phyloP scores from a whole-genome alignment of 64 coral and sea anemone species.

The Acropora tenuis region DNA sequence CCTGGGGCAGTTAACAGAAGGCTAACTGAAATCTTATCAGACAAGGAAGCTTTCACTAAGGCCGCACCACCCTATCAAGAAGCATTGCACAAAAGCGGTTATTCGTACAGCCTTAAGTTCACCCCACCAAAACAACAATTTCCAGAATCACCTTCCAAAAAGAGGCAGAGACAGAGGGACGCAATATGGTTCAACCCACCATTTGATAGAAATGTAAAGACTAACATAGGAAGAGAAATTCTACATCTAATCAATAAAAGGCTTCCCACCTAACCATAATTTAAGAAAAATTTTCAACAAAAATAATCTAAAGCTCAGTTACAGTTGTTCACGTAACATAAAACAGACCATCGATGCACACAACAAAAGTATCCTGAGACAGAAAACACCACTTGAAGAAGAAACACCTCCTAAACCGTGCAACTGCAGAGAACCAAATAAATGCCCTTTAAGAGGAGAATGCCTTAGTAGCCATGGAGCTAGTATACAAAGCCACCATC shows the following conservation, averaged over 20 bases:
- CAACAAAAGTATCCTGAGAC: neutral
- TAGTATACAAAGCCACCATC: constrained; percentile 19
- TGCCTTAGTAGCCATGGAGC: neutral
- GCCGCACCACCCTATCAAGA: neutral
- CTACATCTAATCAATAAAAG: neutral
- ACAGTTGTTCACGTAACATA: constrained; percentile 6
- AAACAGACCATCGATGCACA: neutral
- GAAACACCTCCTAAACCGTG: neutral
- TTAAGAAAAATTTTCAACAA: constrained; percentile 25
- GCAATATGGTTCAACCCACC: constrained; percentile 41
- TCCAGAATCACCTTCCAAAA: neutral
- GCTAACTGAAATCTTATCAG: neutral
- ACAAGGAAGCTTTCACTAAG: neutral
- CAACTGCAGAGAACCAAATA: constrained; percentile 48
- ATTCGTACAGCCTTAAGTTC: constrained; percentile 13
- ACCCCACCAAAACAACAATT: neutral
- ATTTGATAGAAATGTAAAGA: neutral
- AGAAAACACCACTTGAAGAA: neutral
- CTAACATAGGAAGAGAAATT: constrained; percentile 29
- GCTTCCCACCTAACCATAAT: neutral
- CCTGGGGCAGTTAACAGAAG: neutral
- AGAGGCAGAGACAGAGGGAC: neutral
- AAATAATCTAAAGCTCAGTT: constrained; percentile 31
- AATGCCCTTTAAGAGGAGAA: constrained; percentile 13
- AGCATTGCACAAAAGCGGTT: constrained; percentile 21